Conservation (phyloP, 2,797 vertebrate genomes). For the Pseudochirops corinnae region DNA sequence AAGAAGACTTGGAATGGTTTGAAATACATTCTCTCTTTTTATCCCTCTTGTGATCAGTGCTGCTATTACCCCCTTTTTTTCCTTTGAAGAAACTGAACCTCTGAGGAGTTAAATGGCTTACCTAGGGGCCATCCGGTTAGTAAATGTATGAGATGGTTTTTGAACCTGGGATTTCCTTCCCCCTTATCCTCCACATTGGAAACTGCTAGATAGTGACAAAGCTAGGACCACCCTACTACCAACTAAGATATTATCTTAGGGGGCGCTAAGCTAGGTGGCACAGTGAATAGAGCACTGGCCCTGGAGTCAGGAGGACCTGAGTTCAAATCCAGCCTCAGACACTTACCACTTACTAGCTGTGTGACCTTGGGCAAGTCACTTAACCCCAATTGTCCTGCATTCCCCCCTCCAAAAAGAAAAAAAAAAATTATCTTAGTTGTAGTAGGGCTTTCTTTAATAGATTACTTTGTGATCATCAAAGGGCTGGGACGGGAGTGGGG, state of each 20-base stretch:
- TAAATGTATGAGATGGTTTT: not conserved
- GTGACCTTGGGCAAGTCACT: too few species aligned
- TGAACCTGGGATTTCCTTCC: not conserved
- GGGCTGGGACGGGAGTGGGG: slow-evolving; percentile 15
- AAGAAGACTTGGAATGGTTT: not conserved
- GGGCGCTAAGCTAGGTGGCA: too few species aligned
- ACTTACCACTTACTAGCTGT: too few species aligned
- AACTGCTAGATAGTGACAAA: not conserved
- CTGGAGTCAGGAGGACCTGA: too few species aligned
- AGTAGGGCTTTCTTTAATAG: not conserved
- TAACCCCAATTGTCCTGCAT: too few species aligned
- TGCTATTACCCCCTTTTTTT: slow-evolving; percentile 4
- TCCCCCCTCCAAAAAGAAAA: too few species aligned
- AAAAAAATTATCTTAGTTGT: not conserved
- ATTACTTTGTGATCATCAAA: slow-evolving; percentile 24
- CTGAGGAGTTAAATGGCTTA: not conserved
- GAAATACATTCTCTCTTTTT: not conserved
- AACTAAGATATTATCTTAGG: not conserved
- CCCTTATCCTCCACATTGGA: not conserved
- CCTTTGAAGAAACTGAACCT: not conserved
- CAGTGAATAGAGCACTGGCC: too few species aligned
- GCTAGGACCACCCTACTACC: not conserved
- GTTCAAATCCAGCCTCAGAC: too few species aligned
- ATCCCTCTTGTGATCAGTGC: not conserved
- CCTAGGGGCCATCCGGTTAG: not conserved